Evolutionary conservation across 2,113 vertebrate genomes (phyloP).

Genomic region (Monarcha castaneiventris): DNA sequence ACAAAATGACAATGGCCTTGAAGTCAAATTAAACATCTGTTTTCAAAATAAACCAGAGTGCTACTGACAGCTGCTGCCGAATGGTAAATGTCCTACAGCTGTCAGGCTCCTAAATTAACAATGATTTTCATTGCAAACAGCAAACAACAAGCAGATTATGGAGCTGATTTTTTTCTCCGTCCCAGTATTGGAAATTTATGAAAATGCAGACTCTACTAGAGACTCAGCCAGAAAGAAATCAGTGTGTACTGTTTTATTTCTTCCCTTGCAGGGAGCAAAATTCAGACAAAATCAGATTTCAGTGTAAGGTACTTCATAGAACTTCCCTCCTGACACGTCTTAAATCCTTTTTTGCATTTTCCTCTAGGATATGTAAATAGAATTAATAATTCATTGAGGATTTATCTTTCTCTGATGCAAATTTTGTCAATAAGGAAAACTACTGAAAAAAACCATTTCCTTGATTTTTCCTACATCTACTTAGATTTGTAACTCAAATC

Average conservation of each 20-base stretch:
- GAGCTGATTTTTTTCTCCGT: neutral
- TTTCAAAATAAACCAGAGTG: constrained; percentile 72
- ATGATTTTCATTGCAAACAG: constrained; percentile 69
- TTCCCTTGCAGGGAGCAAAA: neutral
- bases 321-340: neutral
- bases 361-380: neutral
- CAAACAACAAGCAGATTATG: constrained; percentile 56
- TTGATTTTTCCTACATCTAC: neutral
- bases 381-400: neutral
- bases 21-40: constrained; percentile 81
- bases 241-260: neutral
- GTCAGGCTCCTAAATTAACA: constrained; percentile 71
- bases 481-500: neutral
- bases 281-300: neutral
- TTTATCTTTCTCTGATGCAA: neutral
- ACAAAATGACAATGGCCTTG: constrained; percentile 63
- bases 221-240: neutral
- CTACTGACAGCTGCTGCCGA: constrained; percentile 71
- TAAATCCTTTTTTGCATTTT: neutral
- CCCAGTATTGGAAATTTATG: constrained; percentile 16
- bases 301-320: neutral
- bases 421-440: neutral
- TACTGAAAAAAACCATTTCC: neutral
- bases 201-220: neutral
- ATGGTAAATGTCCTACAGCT: constrained; percentile 73